Evolutionary conservation across 2,797 vertebrate genomes (phyloP).

Genomic region (Trichosurus vulpecula): DNA sequence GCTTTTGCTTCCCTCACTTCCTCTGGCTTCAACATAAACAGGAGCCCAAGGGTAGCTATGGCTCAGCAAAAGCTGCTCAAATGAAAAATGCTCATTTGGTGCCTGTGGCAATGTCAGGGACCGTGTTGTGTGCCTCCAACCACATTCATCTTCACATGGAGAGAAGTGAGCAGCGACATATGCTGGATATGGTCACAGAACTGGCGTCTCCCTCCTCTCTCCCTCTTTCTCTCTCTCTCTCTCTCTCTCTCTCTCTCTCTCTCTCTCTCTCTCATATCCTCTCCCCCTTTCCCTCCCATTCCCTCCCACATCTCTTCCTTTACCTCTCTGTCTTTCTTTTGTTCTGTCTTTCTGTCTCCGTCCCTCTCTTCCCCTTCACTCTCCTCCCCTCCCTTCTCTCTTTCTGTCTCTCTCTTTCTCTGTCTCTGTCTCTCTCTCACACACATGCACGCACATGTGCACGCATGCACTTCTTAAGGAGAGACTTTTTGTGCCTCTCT

Average conservation of each 20-base stretch:
- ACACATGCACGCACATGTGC: neutral
- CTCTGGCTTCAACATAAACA: neutral
- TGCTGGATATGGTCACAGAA: neutral
- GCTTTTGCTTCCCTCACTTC: conserved; percentile 7
- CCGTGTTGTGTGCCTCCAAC: neutral
- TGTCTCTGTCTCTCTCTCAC: too few species aligned
- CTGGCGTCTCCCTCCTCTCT: neutral
- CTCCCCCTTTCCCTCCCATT: too few species aligned
- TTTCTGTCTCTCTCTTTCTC: too few species aligned
- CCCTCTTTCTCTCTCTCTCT: too few species aligned
- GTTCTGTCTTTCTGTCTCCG: too few species aligned
- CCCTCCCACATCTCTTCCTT: neutral
- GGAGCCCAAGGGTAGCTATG: conserved; percentile 2
- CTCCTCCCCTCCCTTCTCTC: neutral
- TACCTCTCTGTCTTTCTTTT: too few species aligned
- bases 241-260: too few species aligned
- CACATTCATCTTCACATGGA: accelerated
- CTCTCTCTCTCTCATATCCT: too few species aligned
- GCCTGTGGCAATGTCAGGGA: neutral
- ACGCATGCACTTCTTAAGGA: neutral
- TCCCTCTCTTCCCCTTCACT: too few species aligned
- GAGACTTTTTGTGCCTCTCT: neutral
- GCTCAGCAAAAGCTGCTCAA: conserved; percentile 21
- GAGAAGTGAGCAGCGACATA: neutral
- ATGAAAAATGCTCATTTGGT: accelerated